Conservation (phyloP, 2,113 vertebrate species). For the Scytalopus superciliaris region DNA sequence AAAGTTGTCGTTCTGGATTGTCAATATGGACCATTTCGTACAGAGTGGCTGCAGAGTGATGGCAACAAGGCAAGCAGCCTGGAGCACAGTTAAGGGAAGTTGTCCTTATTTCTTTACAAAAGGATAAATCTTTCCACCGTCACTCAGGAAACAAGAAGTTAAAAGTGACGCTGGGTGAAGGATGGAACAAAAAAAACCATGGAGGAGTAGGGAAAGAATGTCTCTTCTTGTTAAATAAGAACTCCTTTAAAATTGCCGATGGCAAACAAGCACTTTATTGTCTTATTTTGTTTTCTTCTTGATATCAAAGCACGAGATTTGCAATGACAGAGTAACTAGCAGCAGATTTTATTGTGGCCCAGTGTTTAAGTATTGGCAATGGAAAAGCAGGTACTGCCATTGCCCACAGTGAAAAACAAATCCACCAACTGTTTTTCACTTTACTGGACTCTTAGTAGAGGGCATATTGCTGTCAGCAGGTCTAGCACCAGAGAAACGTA, state of each 20-base stretch:
- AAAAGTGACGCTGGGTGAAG: neutral
- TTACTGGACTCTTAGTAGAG: neutral
- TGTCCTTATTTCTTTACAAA: slow-evolving; percentile 18
- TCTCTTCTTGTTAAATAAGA: neutral
- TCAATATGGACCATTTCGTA: neutral
- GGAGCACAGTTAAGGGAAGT: neutral
- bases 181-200: neutral
- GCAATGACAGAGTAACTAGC: neutral
- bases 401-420: neutral
- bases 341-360: neutral
- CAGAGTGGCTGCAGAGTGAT: neutral
- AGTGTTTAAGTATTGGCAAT: neutral
- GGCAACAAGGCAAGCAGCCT: neutral
- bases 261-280: neutral
- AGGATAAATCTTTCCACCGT: neutral
- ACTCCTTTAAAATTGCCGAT: neutral
- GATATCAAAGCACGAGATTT: neutral
- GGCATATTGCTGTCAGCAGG: neutral
- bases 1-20: neutral
- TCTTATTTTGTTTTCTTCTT: neutral
- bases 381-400: neutral
- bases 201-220: neutral
- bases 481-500: neutral
- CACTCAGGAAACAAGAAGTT: neutral
- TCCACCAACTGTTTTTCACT: neutral